Base-by-base conservation (phyloP, 2,113 vertebrate species). In the Bujurquina vittata region DNA sequence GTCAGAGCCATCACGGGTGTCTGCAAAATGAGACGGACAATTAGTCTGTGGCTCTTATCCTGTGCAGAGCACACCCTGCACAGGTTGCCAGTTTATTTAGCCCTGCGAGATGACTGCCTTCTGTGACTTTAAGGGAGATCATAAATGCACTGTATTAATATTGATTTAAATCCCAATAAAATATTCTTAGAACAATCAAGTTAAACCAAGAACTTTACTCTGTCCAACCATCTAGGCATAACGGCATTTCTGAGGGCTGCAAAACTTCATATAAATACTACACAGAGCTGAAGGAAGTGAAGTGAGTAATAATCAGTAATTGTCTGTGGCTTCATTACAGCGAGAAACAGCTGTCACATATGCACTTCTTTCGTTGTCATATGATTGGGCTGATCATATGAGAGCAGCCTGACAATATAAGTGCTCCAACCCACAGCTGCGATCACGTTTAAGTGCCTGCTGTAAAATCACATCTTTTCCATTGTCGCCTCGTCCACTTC, bases 1-100 rank as follows among this genome's bases (percentile, higher is more conserved):
- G 63, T 84, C 35, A 89, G 72, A 75, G 76, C 46, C 18, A 56
- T 31, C 86, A 83, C 57, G 12, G 78, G 73, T 55, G 11, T 87
- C 93, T 93, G 84, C 10, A 72, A 76, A 77, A 43, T 1, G 2
- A 11, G 43, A 82, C 61, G 59, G 17, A 62, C 43, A 77, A 43
- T 65, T 31, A 37, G n/a, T 49, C 18, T 57, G 18, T 35, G 9
- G 26, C 22, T 57, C 20, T 26, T 14, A 58, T 14, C 10, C 23
- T 10, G 3, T 9, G 37, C 10, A 40, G 37, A 4, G 10, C 11
- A 40, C 37, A 40, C 37, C 37, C 37, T 40, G 37, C 10, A 40
- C 37, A 40, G 10, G 37, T 40, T 10, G 10, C 37, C 37, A 40
- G 37, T 40, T 11, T 40, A 40, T 40, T 10, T 11, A 40, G 37